These are phyloP conservation scores for Microtus pennsylvanicus DNA, from an alignment of 2,113 vertebrate genomes.

Conservation along the genomic window DNA sequence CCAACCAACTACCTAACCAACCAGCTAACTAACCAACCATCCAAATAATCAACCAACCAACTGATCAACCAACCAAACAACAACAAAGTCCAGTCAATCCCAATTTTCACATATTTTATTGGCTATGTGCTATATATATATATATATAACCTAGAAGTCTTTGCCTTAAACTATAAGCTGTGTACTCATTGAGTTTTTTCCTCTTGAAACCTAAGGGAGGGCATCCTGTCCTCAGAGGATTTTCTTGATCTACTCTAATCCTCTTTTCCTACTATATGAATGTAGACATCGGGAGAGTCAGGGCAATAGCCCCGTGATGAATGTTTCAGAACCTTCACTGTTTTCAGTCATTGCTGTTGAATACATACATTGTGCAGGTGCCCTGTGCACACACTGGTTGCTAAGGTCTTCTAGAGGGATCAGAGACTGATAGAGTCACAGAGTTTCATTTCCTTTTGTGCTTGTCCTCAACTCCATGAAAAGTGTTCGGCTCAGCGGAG, in stretches of 20 bases:
- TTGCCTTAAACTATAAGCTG: conserved; percentile 8
- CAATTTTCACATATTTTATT: neutral
- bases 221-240: neutral
- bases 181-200: conserved; percentile 10
- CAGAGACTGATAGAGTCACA: neutral
- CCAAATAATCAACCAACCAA: neutral
- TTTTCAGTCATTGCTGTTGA: neutral
- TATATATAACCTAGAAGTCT: neutral
- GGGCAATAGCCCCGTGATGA: neutral
- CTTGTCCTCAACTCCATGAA: neutral
- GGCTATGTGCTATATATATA: neutral
- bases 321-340: neutral
- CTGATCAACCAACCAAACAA: neutral
- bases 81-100: neutral
- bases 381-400: neutral
- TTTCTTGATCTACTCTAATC: neutral
- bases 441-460: neutral
- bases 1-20: neutral
- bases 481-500: neutral
- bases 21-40: neutral
- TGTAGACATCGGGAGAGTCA: neutral
- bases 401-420: neutral
- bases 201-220: neutral
- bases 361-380: neutral
- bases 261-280: neutral